phyloP scores from a whole-genome alignment of 1,140 invertebrate genomes.

The Bombus superbus region DNA sequence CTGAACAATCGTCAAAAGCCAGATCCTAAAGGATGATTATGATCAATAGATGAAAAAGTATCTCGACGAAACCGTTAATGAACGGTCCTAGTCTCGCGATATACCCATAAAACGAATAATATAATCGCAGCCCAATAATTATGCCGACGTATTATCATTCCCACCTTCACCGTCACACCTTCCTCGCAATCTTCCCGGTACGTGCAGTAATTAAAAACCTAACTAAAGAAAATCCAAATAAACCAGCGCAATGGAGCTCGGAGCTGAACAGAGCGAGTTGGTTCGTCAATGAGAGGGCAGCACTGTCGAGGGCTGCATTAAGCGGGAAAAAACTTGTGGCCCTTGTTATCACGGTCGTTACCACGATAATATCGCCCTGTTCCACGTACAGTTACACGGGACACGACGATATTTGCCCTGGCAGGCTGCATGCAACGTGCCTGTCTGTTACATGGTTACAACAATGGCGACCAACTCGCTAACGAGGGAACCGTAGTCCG shows the following conservation, averaged over 20 bases:
- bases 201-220: neutral
- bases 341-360: constrained; percentile 64
- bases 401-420: constrained; percentile 55
- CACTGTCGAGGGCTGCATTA: neutral
- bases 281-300: constrained; percentile 2
- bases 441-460: constrained; percentile 56
- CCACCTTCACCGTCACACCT: neutral
- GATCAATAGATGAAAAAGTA: too few species aligned
- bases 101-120: neutral
- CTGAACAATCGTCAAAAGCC: too few species aligned
- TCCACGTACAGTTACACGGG: constrained; percentile 33
- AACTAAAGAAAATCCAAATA: neutral
- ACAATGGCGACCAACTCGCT: constrained; percentile 64
- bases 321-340: constrained; percentile 34
- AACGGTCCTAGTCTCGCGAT: neutral
- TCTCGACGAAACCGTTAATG: too few species aligned
- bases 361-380: constrained; percentile 61
- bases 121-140: neutral
- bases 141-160: neutral
- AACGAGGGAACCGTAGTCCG: constrained; percentile 62
- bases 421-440: constrained; percentile 52
- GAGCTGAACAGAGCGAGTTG: neutral
- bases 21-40: too few species aligned
- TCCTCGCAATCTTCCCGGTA: neutral
- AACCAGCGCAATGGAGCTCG: neutral